Percentiles rank a stretch among this genome's conserved stretches.
These are phyloP conservation scores for Phalacrocorax brasilianus DNA, from an alignment of 2,113 vertebrate genomes.

Conservation along the genomic window DNA sequence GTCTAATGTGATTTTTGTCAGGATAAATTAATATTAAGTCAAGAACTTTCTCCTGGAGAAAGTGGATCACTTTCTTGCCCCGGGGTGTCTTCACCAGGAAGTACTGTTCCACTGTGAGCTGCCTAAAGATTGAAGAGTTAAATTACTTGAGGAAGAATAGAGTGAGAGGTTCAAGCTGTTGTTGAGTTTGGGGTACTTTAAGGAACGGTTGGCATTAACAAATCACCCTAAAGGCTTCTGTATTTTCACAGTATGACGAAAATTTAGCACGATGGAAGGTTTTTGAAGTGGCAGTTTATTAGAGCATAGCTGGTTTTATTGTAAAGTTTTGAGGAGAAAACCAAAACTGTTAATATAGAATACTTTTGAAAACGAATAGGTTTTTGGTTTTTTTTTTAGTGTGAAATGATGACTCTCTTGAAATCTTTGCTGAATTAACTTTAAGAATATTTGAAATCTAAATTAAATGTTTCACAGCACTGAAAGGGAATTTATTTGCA, in stretches of 20 bases:
- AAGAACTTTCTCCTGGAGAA: background rate
- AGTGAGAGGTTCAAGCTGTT: background rate
- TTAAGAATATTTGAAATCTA: background rate
- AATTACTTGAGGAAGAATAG: background rate
- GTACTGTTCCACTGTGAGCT: background rate
- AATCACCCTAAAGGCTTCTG: background rate
- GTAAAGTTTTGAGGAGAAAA: background rate
- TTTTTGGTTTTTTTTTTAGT: fast-evolving
- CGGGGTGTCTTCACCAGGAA: background rate
- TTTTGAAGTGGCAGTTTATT: background rate
- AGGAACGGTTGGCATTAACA: background rate
- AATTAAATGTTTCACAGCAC: background rate
- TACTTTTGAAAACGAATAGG: background rate
- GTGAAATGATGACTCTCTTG: background rate
- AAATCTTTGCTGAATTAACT: background rate
- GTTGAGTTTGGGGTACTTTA: background rate
- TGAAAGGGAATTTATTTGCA: background rate
- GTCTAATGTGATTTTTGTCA: background rate
- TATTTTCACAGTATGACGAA: background rate
- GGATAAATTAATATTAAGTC: background rate
- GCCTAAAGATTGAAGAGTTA: background rate
- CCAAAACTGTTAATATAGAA: background rate
- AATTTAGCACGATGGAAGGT: background rate
- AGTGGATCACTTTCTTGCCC: background rate
- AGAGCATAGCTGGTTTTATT: background rate